Evolutionary conservation across 2,888 invertebrate species (phyloP).

Genomic region (Xestobium rufovillosum): DNA sequence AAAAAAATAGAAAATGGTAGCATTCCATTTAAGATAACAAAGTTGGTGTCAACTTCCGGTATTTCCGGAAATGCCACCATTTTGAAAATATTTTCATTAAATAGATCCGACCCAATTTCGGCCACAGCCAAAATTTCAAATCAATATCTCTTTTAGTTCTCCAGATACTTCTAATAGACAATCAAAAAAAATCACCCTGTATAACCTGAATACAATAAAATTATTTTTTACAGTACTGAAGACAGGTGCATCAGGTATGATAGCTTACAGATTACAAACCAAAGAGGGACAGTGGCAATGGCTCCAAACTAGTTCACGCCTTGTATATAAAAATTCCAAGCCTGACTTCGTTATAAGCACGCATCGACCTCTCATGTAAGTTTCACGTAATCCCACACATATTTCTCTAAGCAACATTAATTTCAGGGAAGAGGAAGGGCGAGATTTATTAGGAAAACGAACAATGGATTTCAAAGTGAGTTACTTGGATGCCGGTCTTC

Average conservation of each 20-base stretch:
- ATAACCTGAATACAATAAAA: slow-evolving; percentile 6
- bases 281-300: slow-evolving; percentile 95
- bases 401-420: background rate
- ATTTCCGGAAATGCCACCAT: no score
- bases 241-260: slow-evolving; percentile 98
- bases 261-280: slow-evolving; percentile 94
- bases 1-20: no score
- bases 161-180: no score
- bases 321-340: slow-evolving; percentile 99
- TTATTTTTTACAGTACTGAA: slow-evolving; percentile 72
- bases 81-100: no score
- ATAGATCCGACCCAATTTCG: no score
- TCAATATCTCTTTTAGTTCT: no score
- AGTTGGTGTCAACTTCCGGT: no score
- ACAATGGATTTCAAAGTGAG: slow-evolving; percentile 99
- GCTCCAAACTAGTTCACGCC: slow-evolving; percentile 93
- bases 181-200: no score
- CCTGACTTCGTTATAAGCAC: slow-evolving; percentile 99
- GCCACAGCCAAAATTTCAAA: no score
- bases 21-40: no score
- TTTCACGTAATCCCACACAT: slow-evolving; percentile 26
- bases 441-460: slow-evolving; percentile 92
- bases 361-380: slow-evolving; percentile 95
- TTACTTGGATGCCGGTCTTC: slow-evolving; percentile 89
- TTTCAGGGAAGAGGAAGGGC: slow-evolving; percentile 94